Evolutionary conservation across 2,113 vertebrate genomes (phyloP).

Genomic region (Apteryx owenii): DNA sequence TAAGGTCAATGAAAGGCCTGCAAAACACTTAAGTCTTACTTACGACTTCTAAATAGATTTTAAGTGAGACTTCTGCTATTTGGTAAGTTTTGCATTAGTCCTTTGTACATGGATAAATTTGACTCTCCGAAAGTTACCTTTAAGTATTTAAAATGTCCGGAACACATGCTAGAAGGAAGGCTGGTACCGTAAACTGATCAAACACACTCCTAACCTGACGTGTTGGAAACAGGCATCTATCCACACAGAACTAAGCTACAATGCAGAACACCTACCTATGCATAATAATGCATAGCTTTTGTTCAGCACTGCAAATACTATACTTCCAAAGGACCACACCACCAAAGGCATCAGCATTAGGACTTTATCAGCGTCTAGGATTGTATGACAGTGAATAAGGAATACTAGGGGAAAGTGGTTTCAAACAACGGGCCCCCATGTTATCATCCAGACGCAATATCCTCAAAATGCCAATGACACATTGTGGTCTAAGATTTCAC

Average conservation of each 20-base stretch:
- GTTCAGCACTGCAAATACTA: accelerated
- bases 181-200: neutral
- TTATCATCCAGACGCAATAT: neutral
- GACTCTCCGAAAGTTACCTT: neutral
- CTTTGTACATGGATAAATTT: neutral
- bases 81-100: neutral
- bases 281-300: neutral
- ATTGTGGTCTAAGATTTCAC: neutral
- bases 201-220: accelerated
- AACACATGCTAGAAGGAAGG: neutral
- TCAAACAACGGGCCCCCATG: neutral
- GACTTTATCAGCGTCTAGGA: neutral
- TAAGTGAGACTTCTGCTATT: neutral
- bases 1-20: neutral
- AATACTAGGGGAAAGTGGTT: neutral
- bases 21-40: neutral
- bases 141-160: neutral
- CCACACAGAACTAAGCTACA: neutral
- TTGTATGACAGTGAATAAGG: neutral
- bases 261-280: neutral
- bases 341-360: neutral
- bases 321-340: accelerated
- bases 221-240: neutral
- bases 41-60: neutral
- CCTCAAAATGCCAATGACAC: neutral